Evolutionary conservation across 2,113 vertebrate genomes (phyloP).

Genomic region (Recurvirostra avosetta): DNA sequence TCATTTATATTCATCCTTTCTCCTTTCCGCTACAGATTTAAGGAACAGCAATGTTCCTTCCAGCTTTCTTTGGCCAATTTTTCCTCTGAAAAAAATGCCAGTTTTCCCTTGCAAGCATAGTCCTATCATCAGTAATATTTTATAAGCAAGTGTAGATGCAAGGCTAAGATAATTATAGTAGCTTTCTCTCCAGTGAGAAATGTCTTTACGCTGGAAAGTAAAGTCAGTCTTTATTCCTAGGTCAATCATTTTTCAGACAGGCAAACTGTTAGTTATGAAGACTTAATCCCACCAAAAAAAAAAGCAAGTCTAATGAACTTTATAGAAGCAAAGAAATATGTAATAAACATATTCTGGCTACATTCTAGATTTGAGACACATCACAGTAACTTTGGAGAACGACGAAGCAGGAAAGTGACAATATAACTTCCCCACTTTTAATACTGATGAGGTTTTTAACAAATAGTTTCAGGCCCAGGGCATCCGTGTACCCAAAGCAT

Average conservation of each 20-base stretch:
- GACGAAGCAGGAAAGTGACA: neutral
- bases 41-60: neutral
- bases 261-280: neutral
- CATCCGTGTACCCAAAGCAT: neutral
- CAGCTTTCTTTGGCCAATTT: neutral
- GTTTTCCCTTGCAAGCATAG: neutral
- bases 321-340: neutral
- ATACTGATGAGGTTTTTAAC: neutral
- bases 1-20: neutral
- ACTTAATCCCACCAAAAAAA: neutral
- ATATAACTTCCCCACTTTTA: neutral
- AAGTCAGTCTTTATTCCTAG: neutral
- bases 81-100: neutral
- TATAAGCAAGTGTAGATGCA: neutral
- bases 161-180: neutral
- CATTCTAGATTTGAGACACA: neutral
- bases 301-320: neutral
- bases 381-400: neutral
- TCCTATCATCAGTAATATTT: neutral
- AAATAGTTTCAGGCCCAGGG: neutral
- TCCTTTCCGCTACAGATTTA: neutral
- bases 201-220: neutral
- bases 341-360: neutral
- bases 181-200: neutral
- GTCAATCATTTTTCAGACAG: neutral